Evolutionary conservation across 2,888 invertebrate genomes (phyloP).

Genomic region (Cybosia mesomella): DNA sequence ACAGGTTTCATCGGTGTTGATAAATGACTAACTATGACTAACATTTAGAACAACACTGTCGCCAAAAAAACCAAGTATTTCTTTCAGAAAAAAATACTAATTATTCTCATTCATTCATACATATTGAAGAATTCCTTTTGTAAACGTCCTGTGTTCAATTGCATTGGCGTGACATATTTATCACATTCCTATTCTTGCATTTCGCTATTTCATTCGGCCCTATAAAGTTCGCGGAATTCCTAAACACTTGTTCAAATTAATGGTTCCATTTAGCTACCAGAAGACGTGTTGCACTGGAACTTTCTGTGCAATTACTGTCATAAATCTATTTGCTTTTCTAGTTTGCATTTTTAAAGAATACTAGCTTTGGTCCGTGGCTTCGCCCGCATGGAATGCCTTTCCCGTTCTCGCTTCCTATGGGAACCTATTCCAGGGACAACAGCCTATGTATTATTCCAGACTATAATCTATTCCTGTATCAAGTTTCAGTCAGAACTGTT

Average conservation of each 20-base stretch:
- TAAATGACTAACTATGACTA: too few species aligned
- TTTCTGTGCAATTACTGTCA: slow-evolving; percentile 39
- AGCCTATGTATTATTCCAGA: too few species aligned
- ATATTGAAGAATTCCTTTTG: background rate
- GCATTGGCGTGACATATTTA: slow-evolving; percentile 18
- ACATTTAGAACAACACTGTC: too few species aligned
- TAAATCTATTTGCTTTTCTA: slow-evolving; percentile 31
- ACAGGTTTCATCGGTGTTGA: too few species aligned
- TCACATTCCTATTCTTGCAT: slow-evolving; percentile 46
- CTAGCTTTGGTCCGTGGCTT: too few species aligned
- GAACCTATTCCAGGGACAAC: too few species aligned
- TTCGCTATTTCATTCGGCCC: slow-evolving; percentile 21
- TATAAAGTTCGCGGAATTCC: slow-evolving; percentile 66
- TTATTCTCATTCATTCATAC: background rate
- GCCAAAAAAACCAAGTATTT: too few species aligned
- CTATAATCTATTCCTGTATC: too few species aligned
- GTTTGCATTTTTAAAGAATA: slow-evolving; percentile 10
- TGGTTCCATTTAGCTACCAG: slow-evolving; percentile 61
- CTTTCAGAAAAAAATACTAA: too few species aligned
- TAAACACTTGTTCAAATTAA: slow-evolving; percentile 70
- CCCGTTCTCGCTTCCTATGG: too few species aligned
- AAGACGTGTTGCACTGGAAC: slow-evolving; percentile 37
- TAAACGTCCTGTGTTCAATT: background rate
- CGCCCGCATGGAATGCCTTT: too few species aligned
- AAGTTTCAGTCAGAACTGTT: too few species aligned